Base-by-base conservation (phyloP, 1,140 invertebrate genomes). In the Fopius arisanus region DNA sequence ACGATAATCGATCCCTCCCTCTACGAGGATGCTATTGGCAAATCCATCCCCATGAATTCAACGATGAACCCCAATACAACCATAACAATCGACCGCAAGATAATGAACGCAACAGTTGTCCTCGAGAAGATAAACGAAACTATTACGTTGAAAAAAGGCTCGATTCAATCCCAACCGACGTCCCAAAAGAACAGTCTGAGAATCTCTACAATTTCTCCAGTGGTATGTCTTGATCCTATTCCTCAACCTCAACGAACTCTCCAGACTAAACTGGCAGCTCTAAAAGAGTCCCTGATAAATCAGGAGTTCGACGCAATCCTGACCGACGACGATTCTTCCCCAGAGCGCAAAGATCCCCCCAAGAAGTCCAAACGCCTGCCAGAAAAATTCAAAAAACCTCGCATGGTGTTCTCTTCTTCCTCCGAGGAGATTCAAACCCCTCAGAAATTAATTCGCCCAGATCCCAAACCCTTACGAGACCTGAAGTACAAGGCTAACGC, bases 281-380 rank as follows among this genome's bases (percentile, higher is more conserved):
- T 75, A 12, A 78, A 81, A 66, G 19, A 72, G 14, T 19, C 51
- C 2, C 28, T 71, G 40, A 37, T 48, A 26, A 70, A 77, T 12
- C 66, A 70, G 62, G 23, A 80, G 6, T 74, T 77, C 31, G 16
- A 85, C 62, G 82, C 79, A 3, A 75, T 88, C 6, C 79, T 88
- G 0, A 88, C 87, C 6, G 87, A 88, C 3, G 87, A 88, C 23
- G 86, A 88, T 68, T 86, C 86, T 3, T 84, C 86, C 0, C 79
- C 81, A 0, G 82, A 85, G 48, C 41, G 76, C 33, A 80, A 77
- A n/a, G 78, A 51, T 12, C 0, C 48, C 10, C 70, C 67, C 21
- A 68, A 54, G 16, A 68, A 62, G 28, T 1, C 28, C 72, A n/a
- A n/a, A 66, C 19, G n/a, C 31, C 4, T 74, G 63, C 67, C 75